Evolutionary conservation across 2,888 invertebrate species (phyloP), one percentile per base, ranked within the genome.

Genomic region (Tenthredo distinguenda): DNA sequence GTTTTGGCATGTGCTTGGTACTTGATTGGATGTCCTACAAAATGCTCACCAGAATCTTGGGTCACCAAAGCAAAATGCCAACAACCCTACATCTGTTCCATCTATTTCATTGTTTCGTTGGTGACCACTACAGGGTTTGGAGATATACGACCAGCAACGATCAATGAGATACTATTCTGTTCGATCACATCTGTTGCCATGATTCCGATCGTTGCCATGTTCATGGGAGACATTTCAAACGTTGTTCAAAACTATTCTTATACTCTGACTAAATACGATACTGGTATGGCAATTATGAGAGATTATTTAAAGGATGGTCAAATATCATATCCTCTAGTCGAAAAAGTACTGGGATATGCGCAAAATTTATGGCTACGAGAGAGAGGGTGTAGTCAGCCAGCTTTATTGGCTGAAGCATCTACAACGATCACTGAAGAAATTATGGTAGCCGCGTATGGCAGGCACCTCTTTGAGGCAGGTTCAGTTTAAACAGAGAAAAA

Each of bases 311-410:
- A 86, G 68, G 85, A 87, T 68, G 89, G 88, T 72, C 87, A 85
- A 40, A 87, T 90, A 21, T 88, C 89, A 4, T 84, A 85, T 34
- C 87, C 88, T 58, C 84, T 90, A 1, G 84, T 88, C 9, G 86
- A 87, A 12, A 86, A 85, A 31, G 86, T 88, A 9, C 47, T 88
- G 7, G 86, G 86, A 71, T 90, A 90, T 81, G 86, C 87, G 2
- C 86, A 87, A 71, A 87, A 89, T 34, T 86, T 90, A 47, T 90
- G 90, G 90, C 62, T 87, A 10, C 86, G 84, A n/a, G 87, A 88
- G 1, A 87, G 87, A 50, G 90, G 90, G 21, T 79, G 87, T 12
- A 90, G 90, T 81, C 76, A 88, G n/a, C 90, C 90, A 10, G 81
- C 84, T 43, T 85, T 90, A 37, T 84, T 90, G 43, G 84, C 85